Evolutionary conservation across 1,140 invertebrate genomes (phyloP), one percentile per base, ranked within the genome.

Genomic region (Penaeus japonicus): DNA sequence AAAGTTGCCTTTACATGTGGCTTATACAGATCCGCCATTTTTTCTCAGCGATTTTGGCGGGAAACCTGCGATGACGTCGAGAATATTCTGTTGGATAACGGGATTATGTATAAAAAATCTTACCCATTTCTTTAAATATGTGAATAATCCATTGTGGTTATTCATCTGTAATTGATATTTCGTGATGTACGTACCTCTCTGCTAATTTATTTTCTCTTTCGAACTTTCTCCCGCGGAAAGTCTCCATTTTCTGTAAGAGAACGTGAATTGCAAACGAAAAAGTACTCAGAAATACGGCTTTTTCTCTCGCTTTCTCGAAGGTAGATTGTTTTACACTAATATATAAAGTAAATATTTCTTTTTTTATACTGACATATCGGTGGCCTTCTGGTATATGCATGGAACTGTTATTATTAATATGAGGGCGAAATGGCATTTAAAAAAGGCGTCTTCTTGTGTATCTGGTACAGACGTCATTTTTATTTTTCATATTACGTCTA

Each of bases 291-390:
- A 47, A 79, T n/a, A 53, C 77, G 32, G 22, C 4, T 47, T 47
- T 84, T 73, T 62, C 39, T 84, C 83, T 54, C 65, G 65, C 83
- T 75, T 84, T 75, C 47, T 12, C 73, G n/a, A 53, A 47, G 39
- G 39, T 84, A 73, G 27, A 47, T 62, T 83, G 59, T 84, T 84
- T 39, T 84, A 84, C 65, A 84, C 65, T 84, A 75, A 84, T 84
- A 27, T 53, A 54, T 47, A 47, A 47, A 47, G 47, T 47, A 47
- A 47, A 47, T 47, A 47, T 47, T 47, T 47, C 47, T 47, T 79
- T 79, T n/a, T 79, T 54, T 47, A 22, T 53, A 79, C n/a, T 24
- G 77, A 79, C 77, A 79, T 53, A 79, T 79, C 22, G 77, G 39
- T 53, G 77, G 47, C 47, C 47, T 79, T 32, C 77, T 79, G 77